Base-by-base conservation (phyloP, 1,140 invertebrate species). In the Lepidurus arcticus region DNA sequence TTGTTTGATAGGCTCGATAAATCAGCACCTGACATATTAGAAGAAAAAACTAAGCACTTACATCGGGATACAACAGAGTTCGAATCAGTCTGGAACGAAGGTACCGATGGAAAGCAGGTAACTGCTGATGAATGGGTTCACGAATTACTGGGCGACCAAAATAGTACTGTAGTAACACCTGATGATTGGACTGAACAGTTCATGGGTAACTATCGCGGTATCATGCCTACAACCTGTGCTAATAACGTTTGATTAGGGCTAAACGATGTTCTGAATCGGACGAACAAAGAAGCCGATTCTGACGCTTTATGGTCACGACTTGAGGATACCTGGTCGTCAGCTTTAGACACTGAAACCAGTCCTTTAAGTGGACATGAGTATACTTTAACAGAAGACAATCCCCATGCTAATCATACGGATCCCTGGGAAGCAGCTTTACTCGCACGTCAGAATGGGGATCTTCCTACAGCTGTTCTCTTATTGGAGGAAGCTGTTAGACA, bases 401-500 rank as follows among this genome's bases (percentile, higher is more conserved):
- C 94, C 10, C 91, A 97, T 90, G 87, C 89, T 76, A 89, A 93
- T 82, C 87, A 92, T 82, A 86, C 89, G n/a, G 90, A 96, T 87
- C 91, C 95, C 16, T 89, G 98, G 78, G 91, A 92, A 84, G 91
- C 94, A 82, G 97, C 96, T 0, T 91, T 95, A 82, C 88, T 91
- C 82, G 91, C 91, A 83, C 85, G 98, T 76, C 88, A 90, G 82
- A 88, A 89, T 80, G 96, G 96, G 42, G 96, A 99, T 86, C 89
- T 99, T 78, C 93, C 96, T 21, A 94, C 94, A 81, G 97, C 98
- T 42, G 96, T 98, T 1, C 86, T 99, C 5, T 93, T 96, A 82
- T 99, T 99, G 87, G 98, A 99, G 88, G 94, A 95, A 78, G 96
- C 96, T 65, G 94, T 92, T 8, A 92, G 96, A 84, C 91, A 96